phyloP scores from a whole-genome alignment of 2,888 invertebrate species.

The Cephus nigrinus region DNA sequence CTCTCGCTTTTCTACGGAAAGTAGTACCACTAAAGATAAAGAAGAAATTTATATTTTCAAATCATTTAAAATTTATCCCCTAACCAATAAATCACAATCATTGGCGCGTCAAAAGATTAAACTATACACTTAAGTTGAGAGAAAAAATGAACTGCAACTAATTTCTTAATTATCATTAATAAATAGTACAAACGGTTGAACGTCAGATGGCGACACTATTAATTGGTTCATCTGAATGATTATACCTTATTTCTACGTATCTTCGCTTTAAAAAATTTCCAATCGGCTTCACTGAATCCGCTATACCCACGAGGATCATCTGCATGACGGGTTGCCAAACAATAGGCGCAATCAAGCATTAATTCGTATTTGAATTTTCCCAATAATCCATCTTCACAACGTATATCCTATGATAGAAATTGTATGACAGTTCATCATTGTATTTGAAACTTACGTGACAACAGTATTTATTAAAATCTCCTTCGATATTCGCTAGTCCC shows the following conservation, averaged over 20 bases:
- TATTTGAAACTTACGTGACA: not conserved
- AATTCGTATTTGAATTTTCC: not conserved
- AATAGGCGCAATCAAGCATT: not conserved
- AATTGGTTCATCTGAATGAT: not conserved
- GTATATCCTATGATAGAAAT: not conserved
- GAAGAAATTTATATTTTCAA: not conserved
- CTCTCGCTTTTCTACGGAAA: not conserved
- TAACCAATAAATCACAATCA: not conserved
- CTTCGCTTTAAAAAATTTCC: not conserved
- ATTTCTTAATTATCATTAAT: not conserved
- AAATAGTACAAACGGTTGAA: not conserved
- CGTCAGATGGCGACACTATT: not conserved
- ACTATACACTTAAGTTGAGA: too few relatives aligned
- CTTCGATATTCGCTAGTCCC: not conserved
- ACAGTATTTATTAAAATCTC: not conserved
- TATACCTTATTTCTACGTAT: not conserved
- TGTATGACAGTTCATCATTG: not conserved
- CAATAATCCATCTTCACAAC: not conserved
- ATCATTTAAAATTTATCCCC: not conserved
- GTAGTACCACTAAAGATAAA: not conserved
- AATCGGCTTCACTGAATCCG: not conserved
- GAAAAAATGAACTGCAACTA: not conserved
- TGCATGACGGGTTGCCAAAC: not conserved
- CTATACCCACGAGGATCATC: not conserved
- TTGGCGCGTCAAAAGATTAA: too few relatives aligned